Conservation (phyloP, 2,113 vertebrate genomes). For the Hypanus sabinus region DNA sequence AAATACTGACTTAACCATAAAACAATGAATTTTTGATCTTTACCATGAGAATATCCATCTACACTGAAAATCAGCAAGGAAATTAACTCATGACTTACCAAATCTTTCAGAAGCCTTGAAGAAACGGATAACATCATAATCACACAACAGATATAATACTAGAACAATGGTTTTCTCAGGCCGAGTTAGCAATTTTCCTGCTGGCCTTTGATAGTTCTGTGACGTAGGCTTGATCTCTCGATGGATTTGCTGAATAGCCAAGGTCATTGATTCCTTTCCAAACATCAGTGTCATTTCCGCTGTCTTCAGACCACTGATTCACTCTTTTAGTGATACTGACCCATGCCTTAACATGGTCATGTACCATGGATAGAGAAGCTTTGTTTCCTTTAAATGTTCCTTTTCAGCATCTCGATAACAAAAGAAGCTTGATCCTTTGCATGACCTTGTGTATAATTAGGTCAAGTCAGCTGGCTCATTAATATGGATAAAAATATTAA, state of each 20-base stretch:
- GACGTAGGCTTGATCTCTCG: neutral
- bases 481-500: neutral
- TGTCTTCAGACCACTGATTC: neutral
- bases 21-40: neutral
- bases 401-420: neutral
- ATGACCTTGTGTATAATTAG: neutral
- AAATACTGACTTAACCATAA: neutral
- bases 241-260: neutral
- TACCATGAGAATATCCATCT: neutral
- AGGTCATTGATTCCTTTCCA: neutral
- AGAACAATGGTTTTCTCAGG: neutral
- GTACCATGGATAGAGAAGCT: neutral
- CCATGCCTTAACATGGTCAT: neutral
- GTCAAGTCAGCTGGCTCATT: neutral
- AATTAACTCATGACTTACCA: conserved; percentile 18
- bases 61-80: neutral
- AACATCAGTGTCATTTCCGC: neutral
- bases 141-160: neutral
- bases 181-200: neutral
- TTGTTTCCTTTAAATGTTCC: neutral
- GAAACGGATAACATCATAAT: neutral
- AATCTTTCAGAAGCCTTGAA: neutral
- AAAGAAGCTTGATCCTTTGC: neutral
- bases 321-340: conserved; percentile 4
- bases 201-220: neutral